Base-by-base conservation (phyloP, 1,140 invertebrate species). In the Habropoda laboriosa region DNA sequence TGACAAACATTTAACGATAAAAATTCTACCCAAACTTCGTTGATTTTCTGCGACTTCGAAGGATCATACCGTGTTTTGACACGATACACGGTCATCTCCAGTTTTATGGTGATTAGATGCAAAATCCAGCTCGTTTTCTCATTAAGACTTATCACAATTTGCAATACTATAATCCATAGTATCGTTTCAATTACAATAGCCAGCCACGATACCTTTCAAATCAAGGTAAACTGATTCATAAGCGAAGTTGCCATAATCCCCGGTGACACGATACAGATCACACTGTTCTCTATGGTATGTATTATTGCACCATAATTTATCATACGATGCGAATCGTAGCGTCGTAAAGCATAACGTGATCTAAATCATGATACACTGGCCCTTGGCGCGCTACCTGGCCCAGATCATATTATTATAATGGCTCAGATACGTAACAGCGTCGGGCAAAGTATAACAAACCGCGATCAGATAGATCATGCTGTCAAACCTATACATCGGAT, bases 231-330 rank as follows among this genome's bases (percentile, higher is more conserved):
- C 12, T 60, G 30, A 60, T 61, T 38, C 35, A 61, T 40, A 32
- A n/a, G 24, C 18, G 40, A 13, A 2, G 8, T 21, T 7, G n/a
- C 32, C 21, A 16, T 21, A 24, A 32, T 13, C 12, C 5, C n/a
- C n/a, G n/a, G 3, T 24, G 58, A 38, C 35, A n/a, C 30, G 55
- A 35, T 21, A 38, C 35, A 7, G 12, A 35, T 61, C 35, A 3
- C 7, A 24, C 8, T 40, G 35, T 10, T 38, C 35, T 21, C 8
- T 6, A 61, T 61, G 35, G 35, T 38, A 24, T 3, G 58, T 61
- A 61, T 40, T 61, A 61, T 61, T 61, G 35, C 55, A 58, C 57
- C 13, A 32, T 38, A 38, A 21, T 60, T 60, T 18, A n/a, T 60
- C 32, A 38, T 32, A n/a, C 10, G 32, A 35, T 60, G 21, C 18